Conservation (phyloP, 2,113 vertebrate species). For the Corythoichthys haematopterus region DNA sequence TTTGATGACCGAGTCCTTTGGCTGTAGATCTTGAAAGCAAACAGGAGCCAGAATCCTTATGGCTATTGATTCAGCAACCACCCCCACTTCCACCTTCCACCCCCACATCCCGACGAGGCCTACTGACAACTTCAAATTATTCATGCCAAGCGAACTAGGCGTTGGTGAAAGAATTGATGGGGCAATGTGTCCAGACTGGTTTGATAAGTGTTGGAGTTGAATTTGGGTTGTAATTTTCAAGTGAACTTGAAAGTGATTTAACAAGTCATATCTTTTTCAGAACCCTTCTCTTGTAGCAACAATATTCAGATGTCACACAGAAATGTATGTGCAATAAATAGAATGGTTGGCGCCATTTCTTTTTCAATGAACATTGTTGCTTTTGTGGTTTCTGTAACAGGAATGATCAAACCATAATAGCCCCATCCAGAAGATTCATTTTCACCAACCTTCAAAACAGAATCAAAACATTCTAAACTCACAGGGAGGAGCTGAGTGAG, state of each 20-base stretch:
- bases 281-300: conserved; percentile 46
- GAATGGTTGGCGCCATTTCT: conserved; percentile 59
- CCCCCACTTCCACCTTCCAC: conserved; percentile 8
- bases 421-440: too few relatives aligned
- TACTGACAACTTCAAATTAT: conserved; percentile 59
- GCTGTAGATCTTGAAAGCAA: conserved; percentile 70
- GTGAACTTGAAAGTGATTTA: not conserved
- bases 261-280: not conserved
- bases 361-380: conserved; percentile 63
- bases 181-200: conserved; percentile 25
- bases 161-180: conserved; percentile 47
- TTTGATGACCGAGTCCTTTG: conserved; percentile 69
- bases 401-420: conserved; percentile 2
- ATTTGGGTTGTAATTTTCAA: not conserved
- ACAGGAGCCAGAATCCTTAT: conserved; percentile 66
- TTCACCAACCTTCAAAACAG: too few relatives aligned
- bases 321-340: too few relatives aligned
- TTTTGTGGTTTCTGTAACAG: conserved; percentile 38
- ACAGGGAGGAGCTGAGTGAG: too few relatives aligned
- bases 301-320: conserved; percentile 59
- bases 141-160: conserved; percentile 44
- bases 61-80: conserved; percentile 65
- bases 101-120: conserved; percentile 31
- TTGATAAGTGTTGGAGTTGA: conserved; percentile 13
- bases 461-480: too few relatives aligned